Evolutionary conservation across 1,140 invertebrate species (phyloP).

Genomic region (Calephelis nemesis): DNA sequence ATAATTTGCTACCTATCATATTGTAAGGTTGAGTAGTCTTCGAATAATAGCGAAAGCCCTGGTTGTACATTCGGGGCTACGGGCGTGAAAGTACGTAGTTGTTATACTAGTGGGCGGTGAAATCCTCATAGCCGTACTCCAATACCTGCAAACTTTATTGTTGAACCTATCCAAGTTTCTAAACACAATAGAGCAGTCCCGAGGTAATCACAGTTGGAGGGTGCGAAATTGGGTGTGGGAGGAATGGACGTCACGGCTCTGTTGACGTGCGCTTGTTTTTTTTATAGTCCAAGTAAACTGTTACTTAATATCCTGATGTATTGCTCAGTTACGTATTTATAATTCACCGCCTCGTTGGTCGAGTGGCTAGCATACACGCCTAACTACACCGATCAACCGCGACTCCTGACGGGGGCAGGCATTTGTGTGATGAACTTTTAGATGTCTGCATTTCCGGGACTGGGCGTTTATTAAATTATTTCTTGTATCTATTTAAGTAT

Average conservation of each 20-base stretch:
- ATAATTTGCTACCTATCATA: no score
- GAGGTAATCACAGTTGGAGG: slow-evolving; percentile 24
- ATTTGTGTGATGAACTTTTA: no score
- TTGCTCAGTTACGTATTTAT: neutral
- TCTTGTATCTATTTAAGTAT: no score
- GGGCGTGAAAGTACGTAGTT: neutral
- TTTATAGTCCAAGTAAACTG: neutral
- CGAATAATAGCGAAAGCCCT: no score
- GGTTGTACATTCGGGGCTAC: neutral
- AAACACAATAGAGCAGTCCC: slow-evolving; percentile 4
- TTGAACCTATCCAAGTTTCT: neutral
- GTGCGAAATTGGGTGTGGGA: slow-evolving; percentile 29
- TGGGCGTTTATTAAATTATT: no score
- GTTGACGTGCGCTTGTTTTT: slow-evolving; percentile 26
- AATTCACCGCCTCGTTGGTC: no score
- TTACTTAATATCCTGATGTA: neutral
- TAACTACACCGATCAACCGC: no score
- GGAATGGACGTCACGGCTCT: slow-evolving; percentile 25
- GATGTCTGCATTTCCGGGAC: no score
- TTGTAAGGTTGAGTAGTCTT: no score
- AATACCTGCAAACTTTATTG: neutral
- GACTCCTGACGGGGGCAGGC: no score
- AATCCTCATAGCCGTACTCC: neutral
- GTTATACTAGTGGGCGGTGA: neutral
- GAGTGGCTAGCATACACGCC: no score